Percentiles rank a stretch among this genome's conserved stretches.
Conservation (phyloP, 2,113 vertebrate species). For the Nesogale talazaci region DNA sequence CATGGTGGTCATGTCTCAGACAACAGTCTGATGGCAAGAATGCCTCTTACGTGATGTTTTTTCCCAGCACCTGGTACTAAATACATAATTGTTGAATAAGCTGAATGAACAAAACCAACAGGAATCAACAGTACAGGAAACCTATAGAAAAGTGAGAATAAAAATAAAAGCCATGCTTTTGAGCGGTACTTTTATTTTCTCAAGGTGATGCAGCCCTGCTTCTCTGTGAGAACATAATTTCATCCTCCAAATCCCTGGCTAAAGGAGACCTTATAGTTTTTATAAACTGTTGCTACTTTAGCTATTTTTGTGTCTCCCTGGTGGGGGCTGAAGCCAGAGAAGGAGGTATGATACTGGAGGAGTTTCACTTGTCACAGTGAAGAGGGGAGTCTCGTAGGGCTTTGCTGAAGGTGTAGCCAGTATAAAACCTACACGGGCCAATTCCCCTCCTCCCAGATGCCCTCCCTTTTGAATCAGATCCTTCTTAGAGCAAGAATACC, state of each 20-base stretch:
- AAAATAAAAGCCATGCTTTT: background rate
- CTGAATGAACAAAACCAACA: background rate
- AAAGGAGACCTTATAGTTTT: background rate
- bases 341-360: background rate
- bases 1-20: background rate
- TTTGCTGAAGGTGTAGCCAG: background rate
- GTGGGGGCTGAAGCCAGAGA: background rate
- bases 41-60: background rate
- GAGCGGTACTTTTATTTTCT: background rate
- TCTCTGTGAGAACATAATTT: slow-evolving; percentile 1
- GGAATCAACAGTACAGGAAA: background rate
- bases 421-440: background rate
- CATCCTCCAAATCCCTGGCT: background rate
- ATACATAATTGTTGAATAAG: background rate
- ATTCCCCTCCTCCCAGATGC: background rate
- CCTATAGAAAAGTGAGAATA: background rate
- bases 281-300: background rate
- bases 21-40: background rate
- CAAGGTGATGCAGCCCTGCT: background rate
- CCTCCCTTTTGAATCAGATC: background rate
- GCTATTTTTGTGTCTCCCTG: background rate
- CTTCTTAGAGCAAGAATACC: background rate
- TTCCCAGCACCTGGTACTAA: background rate
- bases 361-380: background rate
- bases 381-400: background rate